Conservation (phyloP, 2,113 vertebrate species). For the Coreoperca whiteheadi region DNA sequence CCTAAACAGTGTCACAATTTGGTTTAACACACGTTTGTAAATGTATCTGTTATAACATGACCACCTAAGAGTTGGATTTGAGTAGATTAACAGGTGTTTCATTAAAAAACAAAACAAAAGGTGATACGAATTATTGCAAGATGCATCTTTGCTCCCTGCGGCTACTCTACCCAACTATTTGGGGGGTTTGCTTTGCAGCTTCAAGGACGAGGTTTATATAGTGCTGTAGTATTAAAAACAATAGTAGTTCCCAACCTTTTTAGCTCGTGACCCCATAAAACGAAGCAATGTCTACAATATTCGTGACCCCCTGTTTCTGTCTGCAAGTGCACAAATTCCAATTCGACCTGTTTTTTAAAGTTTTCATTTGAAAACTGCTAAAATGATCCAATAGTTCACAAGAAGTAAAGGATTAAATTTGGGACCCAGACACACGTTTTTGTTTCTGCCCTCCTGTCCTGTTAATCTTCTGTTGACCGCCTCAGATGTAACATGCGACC, state of each 20-base stretch:
- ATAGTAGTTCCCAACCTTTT: constrained; percentile 2
- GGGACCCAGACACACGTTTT: not conserved
- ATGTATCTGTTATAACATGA: not conserved
- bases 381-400: not conserved
- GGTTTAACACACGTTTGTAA: not conserved
- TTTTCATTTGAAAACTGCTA: not conserved
- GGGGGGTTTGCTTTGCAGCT: not conserved
- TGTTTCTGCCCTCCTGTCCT: not conserved
- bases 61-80: not conserved
- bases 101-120: not conserved
- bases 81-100: not conserved
- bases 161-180: constrained; percentile 5
- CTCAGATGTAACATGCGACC: not conserved
- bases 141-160: not conserved
- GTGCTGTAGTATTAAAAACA: not conserved
- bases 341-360: too few relatives aligned
- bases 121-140: not conserved
- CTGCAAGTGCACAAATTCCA: too few relatives aligned
- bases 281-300: too few relatives aligned
- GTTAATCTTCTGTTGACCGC: too few relatives aligned
- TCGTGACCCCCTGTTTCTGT: not conserved
- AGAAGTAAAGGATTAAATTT: not conserved
- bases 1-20: not conserved
- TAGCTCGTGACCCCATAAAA: not conserved
- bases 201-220: not conserved